Evolutionary conservation across 2,888 invertebrate species (phyloP), one percentile per base, ranked within the genome.

Genomic region (Anarsia innoxiella): DNA sequence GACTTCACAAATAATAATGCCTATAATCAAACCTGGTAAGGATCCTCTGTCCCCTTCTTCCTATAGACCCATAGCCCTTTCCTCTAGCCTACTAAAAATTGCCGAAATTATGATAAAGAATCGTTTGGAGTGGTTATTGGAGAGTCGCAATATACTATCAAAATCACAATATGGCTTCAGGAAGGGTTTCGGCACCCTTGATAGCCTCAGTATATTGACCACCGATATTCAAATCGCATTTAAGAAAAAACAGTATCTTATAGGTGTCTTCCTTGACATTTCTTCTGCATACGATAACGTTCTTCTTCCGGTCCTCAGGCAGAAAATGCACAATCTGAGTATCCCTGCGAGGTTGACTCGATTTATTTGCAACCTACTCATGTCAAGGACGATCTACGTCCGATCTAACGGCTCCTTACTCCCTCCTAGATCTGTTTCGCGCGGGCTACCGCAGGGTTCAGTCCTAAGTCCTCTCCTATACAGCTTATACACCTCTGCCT

Each of bases 131-230:
- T 54, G 53, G 53, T 41, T 42, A 4, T 3, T 49, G 0, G 55
- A 56, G 40, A 46, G 28, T 27, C 25, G 31, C 5, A 23, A 25
- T 0, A 2, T 50, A 0, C 23, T 53, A 2, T 23, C 45, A 4
- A 42, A 41, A 2, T 29, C 29, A 1, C 52, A 56, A 19, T 54
- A 37, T 34, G 51, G 57, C 0, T 56, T 61, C 33, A 34, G 59
- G 2, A 49, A 46, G 19, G 53, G 56, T 0, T 43, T 37, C 33
- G 39, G 51, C 3, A 56, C 60, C 0, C 28, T 53, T 5, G 56
- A 55, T 27, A 59, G 54, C 4, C 23, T 60, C 3, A 31, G 46
- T 6, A 44, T 54, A n/a, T 23, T 58, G 1, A 34, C 41, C 1
- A 37, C 54, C 0, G 41, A 44, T 13, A 39, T 41, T 9, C 30